Percentiles rank a stretch among this genome's conserved stretches.
Conservation (phyloP, 2,113 vertebrate genomes). For the Microtus ochrogaster region DNA sequence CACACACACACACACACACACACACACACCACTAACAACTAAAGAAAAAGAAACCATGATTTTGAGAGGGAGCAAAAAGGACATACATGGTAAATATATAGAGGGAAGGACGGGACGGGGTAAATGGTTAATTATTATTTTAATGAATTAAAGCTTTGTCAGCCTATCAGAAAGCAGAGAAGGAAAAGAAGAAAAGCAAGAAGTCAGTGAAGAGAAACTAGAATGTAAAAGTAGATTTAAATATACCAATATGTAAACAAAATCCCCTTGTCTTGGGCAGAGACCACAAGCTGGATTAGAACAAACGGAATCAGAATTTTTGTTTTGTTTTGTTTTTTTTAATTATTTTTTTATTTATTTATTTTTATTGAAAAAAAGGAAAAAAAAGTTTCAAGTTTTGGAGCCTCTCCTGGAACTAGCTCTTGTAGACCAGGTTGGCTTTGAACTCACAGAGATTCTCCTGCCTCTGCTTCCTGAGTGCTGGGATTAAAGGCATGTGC, state of each 20-base stretch:
- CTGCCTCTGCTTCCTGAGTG: too few relatives aligned
- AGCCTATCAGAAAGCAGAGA: background rate
- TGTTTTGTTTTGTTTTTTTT: too few relatives aligned
- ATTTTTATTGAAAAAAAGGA: too few relatives aligned
- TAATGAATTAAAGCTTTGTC: background rate
- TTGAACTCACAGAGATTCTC: too few relatives aligned
- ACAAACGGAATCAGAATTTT: slow-evolving; percentile 21
- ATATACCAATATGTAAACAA: slow-evolving; percentile 8
- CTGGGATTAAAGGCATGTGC: too few relatives aligned
- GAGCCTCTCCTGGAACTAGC: too few relatives aligned
- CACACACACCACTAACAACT: background rate
- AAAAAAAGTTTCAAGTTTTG: too few relatives aligned
- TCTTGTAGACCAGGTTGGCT: too few relatives aligned
- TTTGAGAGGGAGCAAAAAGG: background rate
- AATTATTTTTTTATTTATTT: too few relatives aligned
- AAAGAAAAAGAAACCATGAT: background rate
- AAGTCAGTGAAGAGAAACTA: slow-evolving; percentile 24
- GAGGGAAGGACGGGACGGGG: background rate
- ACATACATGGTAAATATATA: too few relatives aligned
- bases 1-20: background rate
- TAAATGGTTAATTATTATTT: background rate
- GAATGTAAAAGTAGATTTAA: slow-evolving; percentile 38
- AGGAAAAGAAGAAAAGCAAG: background rate
- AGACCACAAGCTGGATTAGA: slow-evolving; percentile 40
- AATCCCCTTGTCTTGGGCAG: slow-evolving; percentile 47